A percentile compares a stretch with the other conserved stretches of the same genome.
Conservation (phyloP, 2,797 vertebrate genomes). For the Phoxinus dragarum region DNA sequence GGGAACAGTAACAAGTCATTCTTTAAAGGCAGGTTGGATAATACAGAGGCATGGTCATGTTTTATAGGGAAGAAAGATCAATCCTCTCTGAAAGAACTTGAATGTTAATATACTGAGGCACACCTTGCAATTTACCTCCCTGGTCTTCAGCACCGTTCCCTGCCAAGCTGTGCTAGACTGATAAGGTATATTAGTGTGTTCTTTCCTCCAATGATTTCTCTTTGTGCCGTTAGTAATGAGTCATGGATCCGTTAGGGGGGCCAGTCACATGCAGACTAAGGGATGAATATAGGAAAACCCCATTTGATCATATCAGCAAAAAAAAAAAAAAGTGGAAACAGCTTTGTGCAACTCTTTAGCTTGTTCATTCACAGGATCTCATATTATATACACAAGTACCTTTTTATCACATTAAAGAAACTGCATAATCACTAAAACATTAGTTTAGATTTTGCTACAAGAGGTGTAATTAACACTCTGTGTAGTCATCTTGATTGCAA, state of each 20-base stretch:
- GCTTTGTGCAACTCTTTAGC: conserved; percentile 1
- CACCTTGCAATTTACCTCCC: conserved; percentile 72
- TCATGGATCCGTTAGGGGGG: conserved; percentile 67
- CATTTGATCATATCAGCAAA: conserved; percentile 67
- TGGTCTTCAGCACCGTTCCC: conserved; percentile 62
- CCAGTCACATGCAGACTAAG: conserved; percentile 67
- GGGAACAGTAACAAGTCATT: conserved; percentile 53
- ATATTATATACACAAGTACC: conserved; percentile 38
- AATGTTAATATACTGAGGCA: conserved; percentile 70
- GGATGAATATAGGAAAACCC: conserved; percentile 61
- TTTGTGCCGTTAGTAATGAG: conserved; percentile 72
- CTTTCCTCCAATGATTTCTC: conserved; percentile 72
- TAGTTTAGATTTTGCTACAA: conserved; percentile 49
- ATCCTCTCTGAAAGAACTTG: conserved; percentile 67
- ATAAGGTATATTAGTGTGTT: conserved; percentile 75
- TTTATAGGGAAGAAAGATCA: conserved; percentile 64
- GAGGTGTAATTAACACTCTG: conserved; percentile 56
- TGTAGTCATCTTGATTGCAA: conserved; percentile 58
- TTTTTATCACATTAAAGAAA: conserved; percentile 53
- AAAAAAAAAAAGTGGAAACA: conserved; percentile 32
- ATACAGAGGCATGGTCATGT: conserved; percentile 61
- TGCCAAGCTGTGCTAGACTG: conserved; percentile 70
- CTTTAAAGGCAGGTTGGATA: conserved; percentile 64
- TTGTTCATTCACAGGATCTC: background rate
- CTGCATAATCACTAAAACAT: conserved; percentile 36